phyloP scores from a whole-genome alignment of 2,797 vertebrate species.

The Sphenodon punctatus region DNA sequence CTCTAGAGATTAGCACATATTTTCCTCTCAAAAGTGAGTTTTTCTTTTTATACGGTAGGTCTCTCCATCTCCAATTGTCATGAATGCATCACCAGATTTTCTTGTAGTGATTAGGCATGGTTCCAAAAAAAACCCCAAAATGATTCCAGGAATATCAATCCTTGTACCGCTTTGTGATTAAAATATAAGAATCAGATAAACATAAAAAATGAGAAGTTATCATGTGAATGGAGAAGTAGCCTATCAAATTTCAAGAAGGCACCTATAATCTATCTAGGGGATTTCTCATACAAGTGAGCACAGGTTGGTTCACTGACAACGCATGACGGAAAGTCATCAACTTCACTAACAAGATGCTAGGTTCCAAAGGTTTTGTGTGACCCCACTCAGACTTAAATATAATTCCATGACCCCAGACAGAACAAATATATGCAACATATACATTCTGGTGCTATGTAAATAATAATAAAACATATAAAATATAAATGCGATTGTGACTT shows the following conservation, averaged over 20 bases:
- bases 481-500: no score
- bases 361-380: no score
- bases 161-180: conserved; percentile 3
- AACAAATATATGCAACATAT: no score
- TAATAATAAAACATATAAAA: no score
- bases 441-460: no score
- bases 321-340: no score
- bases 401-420: no score
- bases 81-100: conserved; percentile 47
- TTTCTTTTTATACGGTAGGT: neutral
- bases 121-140: conserved; percentile 11
- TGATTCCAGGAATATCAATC: conserved; percentile 52
- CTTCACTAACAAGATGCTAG: no score
- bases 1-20: conserved; percentile 42
- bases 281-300: no score
- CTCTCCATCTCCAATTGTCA: conserved; percentile 48
- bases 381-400: no score
- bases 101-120: conserved; percentile 45
- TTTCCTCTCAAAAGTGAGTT: conserved; percentile 47
- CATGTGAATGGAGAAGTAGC: neutral
- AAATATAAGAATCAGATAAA: neutral
- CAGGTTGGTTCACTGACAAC: no score
- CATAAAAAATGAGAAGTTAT: conserved; percentile 28
- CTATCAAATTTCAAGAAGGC: conserved; percentile 19
- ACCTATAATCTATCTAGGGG: no score